Percentiles rank a stretch among this genome's conserved stretches.
These are phyloP conservation scores for Drosophila kuntzei DNA, from an alignment of 2,888 invertebrate species.

Conservation along the genomic window DNA sequence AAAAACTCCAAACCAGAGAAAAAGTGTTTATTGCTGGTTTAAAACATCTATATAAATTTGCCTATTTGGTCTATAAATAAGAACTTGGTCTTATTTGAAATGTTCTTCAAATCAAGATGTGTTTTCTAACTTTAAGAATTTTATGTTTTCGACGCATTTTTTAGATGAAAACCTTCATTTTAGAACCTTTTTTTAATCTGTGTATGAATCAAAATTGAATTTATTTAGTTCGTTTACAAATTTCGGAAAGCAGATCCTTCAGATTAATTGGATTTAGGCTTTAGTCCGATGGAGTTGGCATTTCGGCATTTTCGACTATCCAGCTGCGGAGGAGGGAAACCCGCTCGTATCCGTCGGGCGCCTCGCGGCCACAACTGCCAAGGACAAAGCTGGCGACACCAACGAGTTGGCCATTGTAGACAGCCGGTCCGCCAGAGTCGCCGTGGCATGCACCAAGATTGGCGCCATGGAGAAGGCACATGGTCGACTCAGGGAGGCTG, in stretches of 20 bases:
- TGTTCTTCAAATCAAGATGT: no score
- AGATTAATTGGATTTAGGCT: not conserved
- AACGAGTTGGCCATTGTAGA: slow-evolving; percentile 68
- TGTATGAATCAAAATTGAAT: not conserved
- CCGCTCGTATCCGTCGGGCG: slow-evolving; percentile 83
- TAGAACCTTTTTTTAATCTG: no score
- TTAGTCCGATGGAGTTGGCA: not conserved
- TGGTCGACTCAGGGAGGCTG: slow-evolving; percentile 57
- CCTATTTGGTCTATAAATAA: no score
- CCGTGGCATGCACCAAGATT: slow-evolving; percentile 82
- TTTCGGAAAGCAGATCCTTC: not conserved
- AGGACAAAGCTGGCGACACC: slow-evolving; percentile 82
- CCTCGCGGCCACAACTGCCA: slow-evolving; percentile 71
- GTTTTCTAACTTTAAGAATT: no score
- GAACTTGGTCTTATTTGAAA: no score
- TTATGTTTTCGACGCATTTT: no score
- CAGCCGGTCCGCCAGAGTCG: slow-evolving; percentile 84
- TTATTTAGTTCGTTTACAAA: slow-evolving; percentile 1
- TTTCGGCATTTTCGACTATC: slow-evolving; percentile 49
- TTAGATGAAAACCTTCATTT: no score
- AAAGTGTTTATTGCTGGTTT: no score
- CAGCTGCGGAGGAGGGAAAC: slow-evolving; percentile 61
- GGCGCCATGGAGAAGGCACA: slow-evolving; percentile 76
- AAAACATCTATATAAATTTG: no score
- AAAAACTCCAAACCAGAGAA: no score